phyloP scores from a whole-genome alignment of 2,113 vertebrate genomes.

The Neogobius melanostomus region DNA sequence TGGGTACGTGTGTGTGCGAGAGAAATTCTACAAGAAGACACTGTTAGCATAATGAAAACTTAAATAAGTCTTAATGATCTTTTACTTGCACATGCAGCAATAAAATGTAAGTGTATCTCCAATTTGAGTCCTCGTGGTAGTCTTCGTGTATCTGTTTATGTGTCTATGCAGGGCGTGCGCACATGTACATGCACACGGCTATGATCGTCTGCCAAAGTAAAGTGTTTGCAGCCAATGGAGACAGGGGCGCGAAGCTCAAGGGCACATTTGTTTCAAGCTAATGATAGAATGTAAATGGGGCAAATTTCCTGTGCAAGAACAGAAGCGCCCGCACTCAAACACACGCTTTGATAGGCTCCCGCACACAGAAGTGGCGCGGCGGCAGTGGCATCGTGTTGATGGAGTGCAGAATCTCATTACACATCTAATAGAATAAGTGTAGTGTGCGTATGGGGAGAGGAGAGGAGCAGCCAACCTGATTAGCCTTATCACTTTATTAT shows the following conservation, averaged over 20 bases:
- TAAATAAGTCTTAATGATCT: constrained; percentile 62
- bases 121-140: constrained; percentile 46
- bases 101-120: constrained; percentile 5
- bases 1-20: constrained; percentile 24
- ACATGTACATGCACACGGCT: constrained; percentile 41
- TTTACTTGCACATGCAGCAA: constrained; percentile 22
- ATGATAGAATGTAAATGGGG: constrained; percentile 94
- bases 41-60: constrained; percentile 54
- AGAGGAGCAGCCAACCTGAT: constrained; percentile 89
- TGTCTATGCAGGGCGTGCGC: constrained; percentile 13
- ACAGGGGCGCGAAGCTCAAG: constrained; percentile 82
- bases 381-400: constrained; percentile 76
- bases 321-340: constrained; percentile 62
- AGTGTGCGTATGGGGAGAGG: constrained; percentile 89
- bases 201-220: constrained; percentile 79
- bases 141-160: constrained; percentile 39
- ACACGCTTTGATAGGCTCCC: constrained; percentile 35
- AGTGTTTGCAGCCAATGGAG: constrained; percentile 76
- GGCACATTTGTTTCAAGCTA: constrained; percentile 93
- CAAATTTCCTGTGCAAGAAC: constrained; percentile 81
- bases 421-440: constrained; percentile 97
- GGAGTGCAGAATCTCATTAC: constrained; percentile 96
- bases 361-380: constrained; percentile 32
- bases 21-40: constrained; percentile 11
- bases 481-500: constrained; percentile 98